These are phyloP conservation scores for Neoitamus cyanurus DNA, from an alignment of 2,888 invertebrate genomes.

Conservation along the genomic window DNA sequence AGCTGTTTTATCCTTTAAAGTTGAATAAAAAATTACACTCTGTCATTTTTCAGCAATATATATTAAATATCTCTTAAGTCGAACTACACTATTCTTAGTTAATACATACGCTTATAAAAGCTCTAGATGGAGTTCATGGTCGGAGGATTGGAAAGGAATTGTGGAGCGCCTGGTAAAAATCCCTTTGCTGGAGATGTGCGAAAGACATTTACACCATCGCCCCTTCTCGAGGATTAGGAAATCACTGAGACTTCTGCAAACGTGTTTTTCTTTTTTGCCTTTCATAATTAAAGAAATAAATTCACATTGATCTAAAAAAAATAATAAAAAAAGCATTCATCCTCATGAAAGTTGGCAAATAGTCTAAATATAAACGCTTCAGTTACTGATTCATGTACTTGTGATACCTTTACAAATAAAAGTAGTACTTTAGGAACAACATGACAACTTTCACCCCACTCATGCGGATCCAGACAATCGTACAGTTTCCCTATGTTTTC, in stretches of 20 bases:
- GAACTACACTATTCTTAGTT: constrained; percentile 20
- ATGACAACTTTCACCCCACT: constrained; percentile 32
- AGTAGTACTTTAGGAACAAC: constrained; percentile 35
- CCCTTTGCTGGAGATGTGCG: not conserved
- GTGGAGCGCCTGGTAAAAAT: not conserved
- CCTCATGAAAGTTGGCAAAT: constrained; percentile 36
- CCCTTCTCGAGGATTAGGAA: constrained; percentile 38
- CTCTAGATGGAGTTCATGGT: constrained; percentile 10
- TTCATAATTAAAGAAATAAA: not conserved
- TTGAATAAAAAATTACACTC: constrained; percentile 14
- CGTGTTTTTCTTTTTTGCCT: not conserved
- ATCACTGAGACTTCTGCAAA: constrained; percentile 42
- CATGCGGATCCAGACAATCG: constrained; percentile 3
- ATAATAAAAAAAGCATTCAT: constrained; percentile 31
- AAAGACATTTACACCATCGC: not conserved
- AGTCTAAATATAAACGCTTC: constrained; percentile 22
- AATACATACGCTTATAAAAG: constrained; percentile 13
- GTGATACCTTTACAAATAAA: constrained; percentile 21
- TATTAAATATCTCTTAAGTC: constrained; percentile 23
- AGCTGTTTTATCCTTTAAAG: not conserved
- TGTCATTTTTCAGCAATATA: constrained; percentile 29
- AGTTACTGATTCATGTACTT: constrained; percentile 16
- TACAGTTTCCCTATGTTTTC: constrained; percentile 7
- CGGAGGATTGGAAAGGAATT: constrained; percentile 37
- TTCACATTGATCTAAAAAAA: constrained; percentile 29